phyloP scores from a whole-genome alignment of 2,888 invertebrate species.

The Griposia aprilina region DNA sequence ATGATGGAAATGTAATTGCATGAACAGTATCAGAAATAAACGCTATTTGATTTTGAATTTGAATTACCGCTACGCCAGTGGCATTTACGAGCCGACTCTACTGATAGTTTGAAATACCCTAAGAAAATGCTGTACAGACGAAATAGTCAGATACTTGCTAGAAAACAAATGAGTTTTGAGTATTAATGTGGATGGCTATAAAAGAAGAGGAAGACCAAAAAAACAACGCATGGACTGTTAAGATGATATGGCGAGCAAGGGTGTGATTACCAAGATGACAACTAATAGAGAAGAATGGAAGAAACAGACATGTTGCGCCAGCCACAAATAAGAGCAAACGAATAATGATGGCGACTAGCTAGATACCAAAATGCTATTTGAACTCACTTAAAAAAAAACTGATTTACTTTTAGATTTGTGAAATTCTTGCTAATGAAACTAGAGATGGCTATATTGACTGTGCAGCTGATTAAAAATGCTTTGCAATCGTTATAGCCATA shows the following conservation, averaged over 20 bases:
- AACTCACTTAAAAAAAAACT: not conserved
- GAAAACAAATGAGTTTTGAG: not conserved
- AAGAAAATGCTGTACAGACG: not conserved
- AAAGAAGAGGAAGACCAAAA: not conserved
- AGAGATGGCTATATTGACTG: not conserved
- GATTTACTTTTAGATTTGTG: not conserved
- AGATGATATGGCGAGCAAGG: not conserved
- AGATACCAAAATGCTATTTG: not conserved
- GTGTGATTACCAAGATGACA: not conserved
- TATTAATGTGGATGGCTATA: too few species aligned
- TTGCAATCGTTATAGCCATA: not conserved
- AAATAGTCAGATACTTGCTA: constrained; percentile 9
- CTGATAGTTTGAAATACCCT: not conserved
- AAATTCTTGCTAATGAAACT: not conserved
- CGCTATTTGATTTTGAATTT: not conserved
- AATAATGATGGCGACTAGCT: not conserved
- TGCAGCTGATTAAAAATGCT: not conserved
- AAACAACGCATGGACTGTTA: not conserved
- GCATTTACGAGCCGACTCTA: constrained; percentile 8
- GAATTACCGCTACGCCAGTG: constrained; percentile 7
- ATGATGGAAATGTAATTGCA: too few species aligned
- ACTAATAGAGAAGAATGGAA: not conserved
- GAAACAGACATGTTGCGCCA: not conserved
- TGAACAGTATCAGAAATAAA: too few species aligned
- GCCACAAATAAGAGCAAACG: too few species aligned